A percentile compares a stretch with the other conserved stretches of the same genome.
Evolutionary conservation across 2,797 vertebrate species (phyloP).

Genomic region (Pterois miles): DNA sequence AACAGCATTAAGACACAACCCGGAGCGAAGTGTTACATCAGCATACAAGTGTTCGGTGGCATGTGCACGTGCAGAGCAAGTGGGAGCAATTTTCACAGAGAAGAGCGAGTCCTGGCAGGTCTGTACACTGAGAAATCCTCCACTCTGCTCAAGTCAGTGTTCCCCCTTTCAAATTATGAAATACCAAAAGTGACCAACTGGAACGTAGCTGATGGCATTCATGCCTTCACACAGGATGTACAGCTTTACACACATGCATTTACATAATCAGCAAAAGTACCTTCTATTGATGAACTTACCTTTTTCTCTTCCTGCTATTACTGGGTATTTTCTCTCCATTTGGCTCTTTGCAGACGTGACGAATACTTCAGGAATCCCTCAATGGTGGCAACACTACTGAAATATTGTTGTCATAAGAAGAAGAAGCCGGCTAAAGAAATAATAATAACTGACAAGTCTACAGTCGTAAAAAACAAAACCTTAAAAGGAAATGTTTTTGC

Average conservation of each 20-base stretch:
- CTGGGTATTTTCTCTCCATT: conserved; percentile 77
- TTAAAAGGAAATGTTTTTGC: background rate
- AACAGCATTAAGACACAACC: conserved; percentile 17
- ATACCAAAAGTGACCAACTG: background rate
- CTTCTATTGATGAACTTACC: conserved; percentile 66
- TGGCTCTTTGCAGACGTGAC: conserved; percentile 50
- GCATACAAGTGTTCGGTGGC: conserved; percentile 29
- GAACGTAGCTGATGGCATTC: background rate
- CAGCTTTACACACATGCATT: background rate
- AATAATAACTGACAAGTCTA: background rate
- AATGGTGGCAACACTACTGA: background rate
- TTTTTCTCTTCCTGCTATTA: conserved; percentile 80
- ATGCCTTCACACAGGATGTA: background rate
- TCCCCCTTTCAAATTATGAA: conserved; percentile 13
- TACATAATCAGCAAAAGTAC: background rate
- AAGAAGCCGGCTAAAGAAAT: background rate
- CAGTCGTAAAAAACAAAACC: background rate
- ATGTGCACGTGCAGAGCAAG: conserved; percentile 8
- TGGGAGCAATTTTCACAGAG: conserved; percentile 54
- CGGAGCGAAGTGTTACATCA: conserved; percentile 50
- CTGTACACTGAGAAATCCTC: conserved; percentile 8
- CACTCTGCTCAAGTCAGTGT: conserved; percentile 4
- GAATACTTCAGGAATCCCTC: conserved; percentile 9
- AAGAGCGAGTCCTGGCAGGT: conserved; percentile 59
- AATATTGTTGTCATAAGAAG: conserved; percentile 6